Evolutionary conservation across 92 coral and sea anemone genomes (phyloP).

Genomic region (Galaxea fascicularis): DNA sequence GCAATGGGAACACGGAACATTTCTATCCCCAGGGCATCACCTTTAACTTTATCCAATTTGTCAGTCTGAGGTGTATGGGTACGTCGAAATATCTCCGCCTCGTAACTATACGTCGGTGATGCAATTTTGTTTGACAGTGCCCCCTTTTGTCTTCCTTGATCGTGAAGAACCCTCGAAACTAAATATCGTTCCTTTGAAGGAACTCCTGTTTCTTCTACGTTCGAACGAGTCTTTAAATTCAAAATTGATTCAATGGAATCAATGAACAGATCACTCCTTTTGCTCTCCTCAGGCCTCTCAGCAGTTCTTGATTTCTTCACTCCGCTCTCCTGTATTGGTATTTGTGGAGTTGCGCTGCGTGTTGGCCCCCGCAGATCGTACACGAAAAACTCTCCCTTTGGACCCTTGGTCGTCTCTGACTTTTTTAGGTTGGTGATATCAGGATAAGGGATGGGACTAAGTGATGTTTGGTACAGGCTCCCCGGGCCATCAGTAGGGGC

Average conservation of each 20-base stretch:
- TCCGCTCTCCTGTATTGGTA: slow-evolving; percentile 23
- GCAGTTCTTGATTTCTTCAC: slow-evolving; percentile 55
- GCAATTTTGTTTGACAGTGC: neutral
- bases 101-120: neutral
- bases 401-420: neutral
- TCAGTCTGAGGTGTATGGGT: neutral
- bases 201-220: neutral
- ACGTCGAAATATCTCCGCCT: neutral
- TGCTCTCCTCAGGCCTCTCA: slow-evolving; percentile 17
- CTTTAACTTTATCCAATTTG: neutral
- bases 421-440: slow-evolving; percentile 27
- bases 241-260: slow-evolving; percentile 33
- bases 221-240: slow-evolving; percentile 30
- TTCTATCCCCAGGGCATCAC: neutral
- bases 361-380: neutral
- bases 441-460: slow-evolving; percentile 50
- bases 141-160: neutral
- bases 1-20: neutral
- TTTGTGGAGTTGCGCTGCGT: slow-evolving; percentile 41
- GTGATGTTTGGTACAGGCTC: slow-evolving; percentile 47
- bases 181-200: neutral
- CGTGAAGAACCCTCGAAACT: slow-evolving; percentile 18
- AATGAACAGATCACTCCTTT: neutral
- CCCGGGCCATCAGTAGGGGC: slow-evolving; percentile 20
- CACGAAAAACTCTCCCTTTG: neutral